Evolutionary conservation across 2,113 vertebrate species (phyloP).

Genomic region (Bubo bubo): DNA sequence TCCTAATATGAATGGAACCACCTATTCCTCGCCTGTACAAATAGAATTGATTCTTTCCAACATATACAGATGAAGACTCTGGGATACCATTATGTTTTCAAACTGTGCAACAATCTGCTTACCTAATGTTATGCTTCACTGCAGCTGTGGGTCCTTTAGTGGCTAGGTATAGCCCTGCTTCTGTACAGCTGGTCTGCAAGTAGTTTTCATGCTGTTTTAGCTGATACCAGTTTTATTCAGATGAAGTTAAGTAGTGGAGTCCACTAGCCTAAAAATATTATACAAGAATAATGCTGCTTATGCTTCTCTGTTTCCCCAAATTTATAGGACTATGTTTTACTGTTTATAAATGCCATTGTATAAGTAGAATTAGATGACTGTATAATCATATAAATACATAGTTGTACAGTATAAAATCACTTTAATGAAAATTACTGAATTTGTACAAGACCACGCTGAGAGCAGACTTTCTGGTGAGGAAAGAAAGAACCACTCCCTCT

Average conservation of each 20-base stretch:
- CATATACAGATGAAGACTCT: accelerated
- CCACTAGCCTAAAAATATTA: neutral
- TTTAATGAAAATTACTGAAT: neutral
- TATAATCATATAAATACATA: neutral
- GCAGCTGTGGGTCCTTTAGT: neutral
- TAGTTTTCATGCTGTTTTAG: neutral
- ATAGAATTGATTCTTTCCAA: neutral
- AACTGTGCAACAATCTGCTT: neutral
- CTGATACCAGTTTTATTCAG: neutral
- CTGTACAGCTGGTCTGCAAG: neutral
- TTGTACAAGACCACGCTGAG: neutral
- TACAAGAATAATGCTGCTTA: neutral
- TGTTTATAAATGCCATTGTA: neutral
- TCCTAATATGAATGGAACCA: neutral
- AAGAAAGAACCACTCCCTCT: neutral
- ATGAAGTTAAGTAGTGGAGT: neutral
- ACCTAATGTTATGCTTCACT: neutral
- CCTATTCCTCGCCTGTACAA: neutral
- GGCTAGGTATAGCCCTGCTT: neutral
- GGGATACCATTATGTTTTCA: neutral
- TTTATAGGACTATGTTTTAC: neutral
- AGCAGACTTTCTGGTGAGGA: neutral
- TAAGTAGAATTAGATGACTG: neutral
- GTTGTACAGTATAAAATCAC: neutral
- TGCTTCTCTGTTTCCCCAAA: neutral